Conservation (phyloP, 2,888 invertebrate genomes). For the Cheilosia soror region DNA sequence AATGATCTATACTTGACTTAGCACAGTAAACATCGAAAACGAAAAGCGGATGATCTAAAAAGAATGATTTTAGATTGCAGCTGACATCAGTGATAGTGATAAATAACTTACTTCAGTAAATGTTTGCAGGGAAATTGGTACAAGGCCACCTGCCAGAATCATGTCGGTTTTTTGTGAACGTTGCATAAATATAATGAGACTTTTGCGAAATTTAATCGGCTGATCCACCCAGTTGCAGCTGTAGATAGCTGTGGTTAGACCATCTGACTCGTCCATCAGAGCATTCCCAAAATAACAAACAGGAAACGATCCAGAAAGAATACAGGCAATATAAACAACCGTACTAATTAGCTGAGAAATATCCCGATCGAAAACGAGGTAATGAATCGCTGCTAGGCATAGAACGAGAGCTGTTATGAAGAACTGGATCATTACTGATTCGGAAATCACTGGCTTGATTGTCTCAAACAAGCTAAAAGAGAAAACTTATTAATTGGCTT, state of each 20-base stretch:
- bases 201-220: constrained; percentile 28
- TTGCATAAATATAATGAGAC: constrained; percentile 53
- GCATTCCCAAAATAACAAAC: constrained; percentile 45
- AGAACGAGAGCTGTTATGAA: constrained; percentile 33
- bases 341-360: constrained; percentile 22
- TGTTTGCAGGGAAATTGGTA: constrained; percentile 36
- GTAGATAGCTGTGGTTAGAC: constrained; percentile 29
- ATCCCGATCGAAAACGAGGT: constrained; percentile 13
- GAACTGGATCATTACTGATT: constrained; percentile 35
- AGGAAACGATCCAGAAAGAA: constrained; percentile 33
- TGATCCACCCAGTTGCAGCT: constrained; percentile 56
- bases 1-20: not conserved
- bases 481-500: constrained; percentile 6
- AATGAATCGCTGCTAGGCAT: constrained; percentile 47
- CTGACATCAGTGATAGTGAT: not conserved
- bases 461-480: constrained; percentile 30
- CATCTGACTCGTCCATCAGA: constrained; percentile 32
- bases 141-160: constrained; percentile 41
- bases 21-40: constrained; percentile 44
- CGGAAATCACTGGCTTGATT: constrained; percentile 19
- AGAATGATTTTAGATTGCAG: not conserved
- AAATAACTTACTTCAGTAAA: constrained; percentile 36
- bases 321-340: constrained; percentile 16
- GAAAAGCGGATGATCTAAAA: constrained; percentile 50
- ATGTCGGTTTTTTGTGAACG: constrained; percentile 30